Evolutionary conservation across 2,797 vertebrate species (phyloP), one percentile per base, ranked within the genome.

Genomic region (Clarias platycephalus): DNA sequence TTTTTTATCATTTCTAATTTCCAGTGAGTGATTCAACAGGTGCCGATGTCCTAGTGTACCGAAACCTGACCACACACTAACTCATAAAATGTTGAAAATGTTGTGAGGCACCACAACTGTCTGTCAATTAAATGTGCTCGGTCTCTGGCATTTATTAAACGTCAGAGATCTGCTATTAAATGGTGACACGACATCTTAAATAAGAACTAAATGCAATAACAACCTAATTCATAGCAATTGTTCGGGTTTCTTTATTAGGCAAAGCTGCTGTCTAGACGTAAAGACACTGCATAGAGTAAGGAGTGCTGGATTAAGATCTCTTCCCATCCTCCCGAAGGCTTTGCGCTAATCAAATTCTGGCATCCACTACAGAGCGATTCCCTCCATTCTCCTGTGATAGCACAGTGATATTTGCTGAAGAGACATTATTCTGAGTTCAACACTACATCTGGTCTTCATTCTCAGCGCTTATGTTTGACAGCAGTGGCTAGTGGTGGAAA

Each of bases 331-430:
- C 71, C 70, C 71, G 53, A 83, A 77, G 62, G 44, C 64, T 68
- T 49, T 34, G 76, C 10, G 84, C 81, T 85, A 89, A 90, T 91
- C 85, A 86, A 82, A 90, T 60, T 79, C 83, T 89, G 84, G 85
- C 84, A 89, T 78, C 28, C 1, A 20, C 63, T 83, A 53, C 53
- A 40, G 67, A 79, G 1, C 44, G 12, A 40, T 86, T 72, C 62
- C 83, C 26, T 85, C 77, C 26, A 83, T 88, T 88, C 86, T 70
- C 85, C 87, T 58, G 76, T 31, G 82, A 89, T 86, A 90, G 82
- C 74, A 44, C 87, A 63, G 87, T 89, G 86, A 89, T 85, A 88
- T 88, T 84, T 58, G 62, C 44, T 79, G 80, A 90, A 88, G 85
- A 86, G 87, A 80, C 71, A 87, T 64, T 86, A 60, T 87, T 80